Base-by-base conservation (phyloP, 2,888 invertebrate genomes). In the Mamestra brassicae region DNA sequence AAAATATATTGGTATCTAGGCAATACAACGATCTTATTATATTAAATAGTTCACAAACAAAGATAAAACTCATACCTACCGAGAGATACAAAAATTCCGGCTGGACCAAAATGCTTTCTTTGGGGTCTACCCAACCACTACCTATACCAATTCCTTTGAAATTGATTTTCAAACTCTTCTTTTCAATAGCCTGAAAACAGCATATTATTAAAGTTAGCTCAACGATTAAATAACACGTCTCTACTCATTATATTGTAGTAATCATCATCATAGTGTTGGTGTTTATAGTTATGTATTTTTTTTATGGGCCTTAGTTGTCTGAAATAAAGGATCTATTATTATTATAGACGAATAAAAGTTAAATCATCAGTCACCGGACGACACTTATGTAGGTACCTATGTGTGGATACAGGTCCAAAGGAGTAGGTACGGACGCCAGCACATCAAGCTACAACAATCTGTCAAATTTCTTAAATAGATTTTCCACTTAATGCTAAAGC, bases 141-240 rank as follows among this genome's bases (percentile, higher is more conserved):
- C 96, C 96, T 61, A 96, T 95, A 3, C 94, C 96, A 55, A 96
- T 93, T 15, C 96, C 96, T 86, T 94, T 94, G 15, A 96, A 92
- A 84, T 96, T 96, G 92, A 96, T 95, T 83, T 94, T 93, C 5
- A 96, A 80, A 38, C 91, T 90, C 74, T 94, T 94, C 74, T 92
- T 95, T 84, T 93, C 87, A 58, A 96, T 95, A 11, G 94, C 94
- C 96, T 96, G 88, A 92, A 92, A 55, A 62, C 2, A 68, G 2
- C 0, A 38, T 58, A n/a, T 50, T 26, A 26, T 26, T 38, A 42
- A 36, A 34, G 26, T 52, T 42, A 71, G 8, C 45, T 70, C 15
- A 34, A 68, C 3, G 8, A 36, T 36, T 4, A 6, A 58, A 5
- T 17, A 34, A 42, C 2, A 3, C 11, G 11, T 45, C 45, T 38